phyloP scores from a whole-genome alignment of 2,888 invertebrate species.

The Andrena bucephala region DNA sequence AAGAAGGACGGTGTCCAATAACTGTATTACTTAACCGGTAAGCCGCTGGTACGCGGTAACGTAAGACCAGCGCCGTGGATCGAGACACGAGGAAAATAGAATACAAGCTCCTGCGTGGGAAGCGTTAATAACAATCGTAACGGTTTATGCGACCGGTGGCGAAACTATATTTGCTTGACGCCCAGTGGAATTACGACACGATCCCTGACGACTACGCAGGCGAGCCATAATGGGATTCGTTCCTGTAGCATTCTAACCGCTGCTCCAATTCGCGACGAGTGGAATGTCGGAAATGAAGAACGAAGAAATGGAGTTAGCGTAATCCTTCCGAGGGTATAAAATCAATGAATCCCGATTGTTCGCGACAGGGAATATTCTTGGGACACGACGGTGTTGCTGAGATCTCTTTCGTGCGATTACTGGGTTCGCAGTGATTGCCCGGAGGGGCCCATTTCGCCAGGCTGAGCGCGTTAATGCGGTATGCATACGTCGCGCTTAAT shows the following conservation, averaged over 20 bases:
- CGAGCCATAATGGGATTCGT: conserved; percentile 7
- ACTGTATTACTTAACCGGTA: conserved; percentile 45
- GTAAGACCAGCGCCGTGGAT: not conserved
- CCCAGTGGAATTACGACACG: conserved; percentile 29
- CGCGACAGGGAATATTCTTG: conserved; percentile 14
- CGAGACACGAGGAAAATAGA: conserved; percentile 7
- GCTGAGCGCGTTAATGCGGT: conserved; percentile 4
- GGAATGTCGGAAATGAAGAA: conserved; percentile 29
- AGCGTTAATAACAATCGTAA: conserved; percentile 57
- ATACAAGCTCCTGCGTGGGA: conserved; percentile 46
- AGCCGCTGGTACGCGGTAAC: conserved; percentile 6
- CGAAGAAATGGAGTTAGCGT: not conserved
- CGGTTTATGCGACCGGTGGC: conserved; percentile 42
- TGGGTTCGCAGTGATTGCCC: conserved; percentile 16
- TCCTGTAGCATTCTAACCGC: conserved; percentile 12
- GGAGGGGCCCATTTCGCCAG: conserved; percentile 7
- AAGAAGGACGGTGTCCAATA: conserved; percentile 46
- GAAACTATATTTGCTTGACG: conserved; percentile 23
- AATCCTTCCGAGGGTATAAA: conserved; percentile 7
- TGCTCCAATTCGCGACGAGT: conserved; percentile 1
- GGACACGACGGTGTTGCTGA: conserved; percentile 10
- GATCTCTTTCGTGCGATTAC: conserved; percentile 13
- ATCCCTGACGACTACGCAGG: conserved; percentile 19
- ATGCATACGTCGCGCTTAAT: conserved; percentile 37
- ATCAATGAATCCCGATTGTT: conserved; percentile 14